Percentiles rank a stretch among this genome's conserved stretches.
These are phyloP conservation scores for Drosophila anomelani DNA, from an alignment of 2,888 invertebrate species.

Conservation along the genomic window DNA sequence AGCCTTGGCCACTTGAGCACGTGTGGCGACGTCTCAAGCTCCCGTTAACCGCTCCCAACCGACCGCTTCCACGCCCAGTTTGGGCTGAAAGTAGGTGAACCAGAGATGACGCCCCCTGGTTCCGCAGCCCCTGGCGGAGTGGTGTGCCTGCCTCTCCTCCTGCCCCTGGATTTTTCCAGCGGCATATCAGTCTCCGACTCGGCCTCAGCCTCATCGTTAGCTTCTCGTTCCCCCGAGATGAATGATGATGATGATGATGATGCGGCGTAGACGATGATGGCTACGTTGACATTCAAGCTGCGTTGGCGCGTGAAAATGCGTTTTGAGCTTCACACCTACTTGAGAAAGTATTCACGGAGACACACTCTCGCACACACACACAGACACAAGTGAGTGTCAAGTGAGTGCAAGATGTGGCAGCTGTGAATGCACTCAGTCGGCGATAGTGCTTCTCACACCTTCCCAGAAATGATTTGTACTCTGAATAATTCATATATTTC, in stretches of 20 bases:
- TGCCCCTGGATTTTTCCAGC: slow-evolving; percentile 25
- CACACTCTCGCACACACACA: not conserved
- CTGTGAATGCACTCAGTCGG: slow-evolving; percentile 26
- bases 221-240: slow-evolving; percentile 21
- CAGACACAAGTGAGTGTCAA: slow-evolving; percentile 27
- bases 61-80: slow-evolving; percentile 37
- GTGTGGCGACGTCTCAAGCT: slow-evolving; percentile 72
- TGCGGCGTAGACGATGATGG: slow-evolving; percentile 17
- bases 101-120: slow-evolving; percentile 46
- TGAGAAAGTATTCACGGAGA: slow-evolving; percentile 37
- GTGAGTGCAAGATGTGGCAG: slow-evolving; percentile 38
- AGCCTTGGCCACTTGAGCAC: slow-evolving; percentile 69
- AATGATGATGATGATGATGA: slow-evolving; percentile 18
- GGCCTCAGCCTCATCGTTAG: not conserved
- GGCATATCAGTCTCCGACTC: slow-evolving; percentile 19
- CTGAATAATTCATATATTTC: slow-evolving; percentile 14
- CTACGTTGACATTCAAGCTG: slow-evolving; percentile 70
- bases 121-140: slow-evolving; percentile 1
- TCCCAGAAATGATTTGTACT: slow-evolving; percentile 1
- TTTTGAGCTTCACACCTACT: slow-evolving; percentile 77
- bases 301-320: slow-evolving; percentile 77
- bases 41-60: slow-evolving; percentile 24
- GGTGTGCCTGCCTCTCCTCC: not conserved
- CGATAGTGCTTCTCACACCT: slow-evolving; percentile 5
- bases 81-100: slow-evolving; percentile 65